Conservation (phyloP, 2,113 vertebrate genomes). For the Sporophila hypoxantha region DNA sequence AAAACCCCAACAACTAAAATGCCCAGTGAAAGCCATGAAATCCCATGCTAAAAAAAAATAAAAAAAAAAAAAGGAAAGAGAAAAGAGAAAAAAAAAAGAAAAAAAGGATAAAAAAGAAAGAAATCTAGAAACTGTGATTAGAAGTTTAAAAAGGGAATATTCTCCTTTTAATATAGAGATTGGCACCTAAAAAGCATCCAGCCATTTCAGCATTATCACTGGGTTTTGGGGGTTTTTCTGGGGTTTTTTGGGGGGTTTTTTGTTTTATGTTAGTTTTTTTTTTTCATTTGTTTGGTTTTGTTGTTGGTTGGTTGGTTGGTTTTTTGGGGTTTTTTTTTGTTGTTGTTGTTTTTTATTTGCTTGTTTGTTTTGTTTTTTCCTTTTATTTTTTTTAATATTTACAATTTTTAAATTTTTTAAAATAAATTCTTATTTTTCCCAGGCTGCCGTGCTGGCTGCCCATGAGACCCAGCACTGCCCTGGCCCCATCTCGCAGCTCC, state of each 20-base stretch:
- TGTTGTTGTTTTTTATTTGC: too few species aligned
- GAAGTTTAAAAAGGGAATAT: background rate
- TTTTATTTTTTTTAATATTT: too few species aligned
- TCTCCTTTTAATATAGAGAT: background rate
- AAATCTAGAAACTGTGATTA: background rate
- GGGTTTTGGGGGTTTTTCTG: too few species aligned
- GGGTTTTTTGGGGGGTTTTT: too few species aligned
- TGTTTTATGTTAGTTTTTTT: too few species aligned
- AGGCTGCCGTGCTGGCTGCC: background rate
- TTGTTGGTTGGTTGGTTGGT: too few species aligned
- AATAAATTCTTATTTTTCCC: background rate
- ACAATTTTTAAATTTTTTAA: too few species aligned
- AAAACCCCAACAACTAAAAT: background rate
- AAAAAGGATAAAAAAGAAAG: background rate
- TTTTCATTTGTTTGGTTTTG: too few species aligned
- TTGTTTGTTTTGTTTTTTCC: background rate
- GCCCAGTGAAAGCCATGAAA: background rate
- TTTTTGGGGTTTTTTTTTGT: too few species aligned
- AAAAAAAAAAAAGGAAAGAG: too few species aligned
- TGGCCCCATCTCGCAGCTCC: background rate
- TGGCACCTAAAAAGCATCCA: background rate
- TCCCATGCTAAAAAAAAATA: background rate
- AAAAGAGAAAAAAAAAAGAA: background rate
- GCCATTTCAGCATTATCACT: background rate
- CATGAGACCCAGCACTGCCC: background rate